phyloP scores from a whole-genome alignment of 2,797 vertebrate genomes.

The Bradypus variegatus region DNA sequence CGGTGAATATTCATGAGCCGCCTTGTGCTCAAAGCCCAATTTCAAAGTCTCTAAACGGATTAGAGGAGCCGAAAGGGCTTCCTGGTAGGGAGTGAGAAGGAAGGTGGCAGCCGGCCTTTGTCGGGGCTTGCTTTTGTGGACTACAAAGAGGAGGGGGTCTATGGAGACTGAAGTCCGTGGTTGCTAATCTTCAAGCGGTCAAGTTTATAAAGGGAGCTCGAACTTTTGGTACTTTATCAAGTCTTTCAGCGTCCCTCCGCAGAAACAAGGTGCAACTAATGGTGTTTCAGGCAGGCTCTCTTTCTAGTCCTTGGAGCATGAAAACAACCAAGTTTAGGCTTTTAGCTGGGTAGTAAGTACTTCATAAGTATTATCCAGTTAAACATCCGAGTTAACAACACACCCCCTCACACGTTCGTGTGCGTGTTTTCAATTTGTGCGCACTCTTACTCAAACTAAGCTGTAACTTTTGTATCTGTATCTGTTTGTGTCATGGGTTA shows the following conservation, averaged over 20 bases:
- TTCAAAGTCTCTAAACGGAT: background rate
- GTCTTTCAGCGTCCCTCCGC: background rate
- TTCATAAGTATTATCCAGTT: background rate
- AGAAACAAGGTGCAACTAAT: background rate
- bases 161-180: background rate
- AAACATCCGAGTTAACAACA: background rate
- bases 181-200: background rate
- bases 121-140: background rate
- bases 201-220: background rate
- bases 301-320: background rate
- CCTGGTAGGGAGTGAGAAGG: background rate
- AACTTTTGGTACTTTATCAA: background rate
- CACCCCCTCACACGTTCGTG: background rate
- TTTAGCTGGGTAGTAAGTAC: background rate
- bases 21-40: background rate
- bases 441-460: background rate
- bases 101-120: background rate
- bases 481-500: background rate
- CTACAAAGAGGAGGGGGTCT: background rate
- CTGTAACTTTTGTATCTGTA: background rate
- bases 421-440: background rate
- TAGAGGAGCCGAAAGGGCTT: background rate
- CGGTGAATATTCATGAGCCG: slow-evolving; percentile 48
- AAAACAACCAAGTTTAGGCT: background rate
- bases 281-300: background rate